phyloP scores from a whole-genome alignment of 2,113 vertebrate genomes.

The Apaloderma vittatum region DNA sequence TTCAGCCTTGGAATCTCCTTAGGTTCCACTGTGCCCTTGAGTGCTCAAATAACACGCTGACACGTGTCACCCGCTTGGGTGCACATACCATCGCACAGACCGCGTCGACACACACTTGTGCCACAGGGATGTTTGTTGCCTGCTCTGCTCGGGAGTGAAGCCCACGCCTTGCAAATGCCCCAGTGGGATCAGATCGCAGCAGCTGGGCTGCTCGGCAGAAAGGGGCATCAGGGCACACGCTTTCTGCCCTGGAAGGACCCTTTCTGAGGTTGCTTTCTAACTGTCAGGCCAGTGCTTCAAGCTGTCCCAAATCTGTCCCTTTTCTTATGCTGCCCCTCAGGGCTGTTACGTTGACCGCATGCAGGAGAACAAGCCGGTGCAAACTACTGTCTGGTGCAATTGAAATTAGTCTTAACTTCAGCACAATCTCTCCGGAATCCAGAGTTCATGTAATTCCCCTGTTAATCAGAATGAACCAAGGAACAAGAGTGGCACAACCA shows the following conservation, averaged over 20 bases:
- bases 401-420: neutral
- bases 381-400: neutral
- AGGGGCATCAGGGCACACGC: neutral
- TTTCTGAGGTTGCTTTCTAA: neutral
- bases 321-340: neutral
- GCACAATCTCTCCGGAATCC: neutral
- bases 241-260: neutral
- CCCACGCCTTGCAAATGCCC: neutral
- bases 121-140: neutral
- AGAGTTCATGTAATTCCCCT: neutral
- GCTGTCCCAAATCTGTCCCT: neutral
- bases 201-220: slow-evolving; percentile 14
- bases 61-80: neutral
- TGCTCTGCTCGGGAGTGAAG: neutral
- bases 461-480: neutral
- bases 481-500: neutral
- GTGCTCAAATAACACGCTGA: slow-evolving; percentile 8
- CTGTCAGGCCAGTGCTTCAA: neutral
- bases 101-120: neutral
- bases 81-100: neutral
- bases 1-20: slow-evolving; percentile 54
- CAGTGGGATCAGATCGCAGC: neutral
- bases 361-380: neutral
- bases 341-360: neutral
- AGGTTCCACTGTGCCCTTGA: neutral